A percentile compares a stretch with the other conserved stretches of the same genome.
These are phyloP conservation scores for Nemurella pictetii DNA, from an alignment of 2,888 invertebrate species.

Conservation along the genomic window DNA sequence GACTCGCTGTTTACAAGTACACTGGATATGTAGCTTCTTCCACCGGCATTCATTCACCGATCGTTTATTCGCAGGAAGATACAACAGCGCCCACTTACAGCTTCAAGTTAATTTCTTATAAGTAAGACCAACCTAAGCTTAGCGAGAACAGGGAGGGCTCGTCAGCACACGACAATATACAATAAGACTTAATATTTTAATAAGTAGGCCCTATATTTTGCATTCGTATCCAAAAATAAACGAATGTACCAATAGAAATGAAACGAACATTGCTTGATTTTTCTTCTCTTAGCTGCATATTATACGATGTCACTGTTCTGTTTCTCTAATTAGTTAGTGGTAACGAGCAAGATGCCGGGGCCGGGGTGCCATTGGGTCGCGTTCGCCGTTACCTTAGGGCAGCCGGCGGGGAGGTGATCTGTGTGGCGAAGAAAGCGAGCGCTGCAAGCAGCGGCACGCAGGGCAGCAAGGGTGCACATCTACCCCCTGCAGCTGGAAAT, in stretches of 20 bases:
- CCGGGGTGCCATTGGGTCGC: background rate
- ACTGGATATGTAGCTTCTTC: background rate
- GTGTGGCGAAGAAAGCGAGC: slow-evolving; percentile 32
- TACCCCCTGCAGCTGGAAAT: slow-evolving; percentile 22
- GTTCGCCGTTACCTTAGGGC: slow-evolving; percentile 34
- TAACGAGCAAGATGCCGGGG: background rate
- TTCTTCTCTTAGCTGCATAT: background rate
- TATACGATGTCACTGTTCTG: background rate
- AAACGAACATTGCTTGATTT: background rate
- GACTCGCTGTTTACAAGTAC: background rate
- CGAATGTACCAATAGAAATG: background rate
- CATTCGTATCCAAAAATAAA: background rate
- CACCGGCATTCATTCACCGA: background rate
- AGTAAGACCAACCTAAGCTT: background rate
- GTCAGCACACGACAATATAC: background rate
- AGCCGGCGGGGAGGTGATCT: slow-evolving; percentile 3
- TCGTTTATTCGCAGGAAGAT: background rate
- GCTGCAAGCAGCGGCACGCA: slow-evolving; percentile 34
- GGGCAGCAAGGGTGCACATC: slow-evolving; percentile 33
- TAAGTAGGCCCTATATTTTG: background rate
- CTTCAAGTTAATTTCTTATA: background rate
- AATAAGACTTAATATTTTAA: slow-evolving; percentile 13
- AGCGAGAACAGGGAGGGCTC: background rate
- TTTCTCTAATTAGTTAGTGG: background rate
- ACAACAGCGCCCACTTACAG: background rate